These are phyloP conservation scores for Antheraea mylitta DNA, from an alignment of 1,140 invertebrate genomes.

Conservation along the genomic window DNA sequence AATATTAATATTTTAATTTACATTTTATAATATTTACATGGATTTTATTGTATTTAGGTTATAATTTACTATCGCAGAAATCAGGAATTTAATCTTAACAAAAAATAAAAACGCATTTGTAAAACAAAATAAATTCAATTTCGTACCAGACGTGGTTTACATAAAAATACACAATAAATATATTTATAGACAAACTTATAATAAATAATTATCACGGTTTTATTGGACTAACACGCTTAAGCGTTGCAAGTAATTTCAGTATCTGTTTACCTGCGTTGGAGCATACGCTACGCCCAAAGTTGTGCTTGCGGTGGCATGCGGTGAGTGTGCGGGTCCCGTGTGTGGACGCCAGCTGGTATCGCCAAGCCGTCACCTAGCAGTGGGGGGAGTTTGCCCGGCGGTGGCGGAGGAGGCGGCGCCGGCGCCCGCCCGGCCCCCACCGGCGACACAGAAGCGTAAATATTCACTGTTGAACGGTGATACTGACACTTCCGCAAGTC, in stretches of 20 bases:
- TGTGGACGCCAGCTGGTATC: constrained; percentile 83
- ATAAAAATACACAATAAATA: constrained; percentile 58
- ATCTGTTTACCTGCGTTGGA: constrained; percentile 78
- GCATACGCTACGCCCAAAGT: constrained; percentile 83
- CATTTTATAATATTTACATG: constrained; percentile 2
- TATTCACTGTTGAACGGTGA: constrained; percentile 82
- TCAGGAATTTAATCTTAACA: constrained; percentile 49
- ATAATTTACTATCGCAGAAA: constrained; percentile 73
- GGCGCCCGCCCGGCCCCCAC: constrained; percentile 79
- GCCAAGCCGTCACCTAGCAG: constrained; percentile 72
- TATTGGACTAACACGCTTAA: constrained; percentile 75
- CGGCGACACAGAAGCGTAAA: constrained; percentile 82
- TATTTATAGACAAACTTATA: constrained; percentile 53
- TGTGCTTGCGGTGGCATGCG: constrained; percentile 95
- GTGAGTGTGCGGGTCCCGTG: constrained; percentile 86
- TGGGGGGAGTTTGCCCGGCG: constrained; percentile 78
- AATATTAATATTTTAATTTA: constrained; percentile 1
- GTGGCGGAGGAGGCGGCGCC: constrained; percentile 83
- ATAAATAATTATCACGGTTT: constrained; percentile 66
- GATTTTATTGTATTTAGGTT: not conserved
- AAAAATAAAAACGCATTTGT: constrained; percentile 32
- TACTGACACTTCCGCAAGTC: constrained; percentile 83
- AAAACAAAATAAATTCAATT: constrained; percentile 55
- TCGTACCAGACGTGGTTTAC: constrained; percentile 23
- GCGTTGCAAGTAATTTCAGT: constrained; percentile 63